A percentile compares a stretch with the other conserved stretches of the same genome.
Conservation (phyloP, 1,140 invertebrate species). For the Charaxes varanes region DNA sequence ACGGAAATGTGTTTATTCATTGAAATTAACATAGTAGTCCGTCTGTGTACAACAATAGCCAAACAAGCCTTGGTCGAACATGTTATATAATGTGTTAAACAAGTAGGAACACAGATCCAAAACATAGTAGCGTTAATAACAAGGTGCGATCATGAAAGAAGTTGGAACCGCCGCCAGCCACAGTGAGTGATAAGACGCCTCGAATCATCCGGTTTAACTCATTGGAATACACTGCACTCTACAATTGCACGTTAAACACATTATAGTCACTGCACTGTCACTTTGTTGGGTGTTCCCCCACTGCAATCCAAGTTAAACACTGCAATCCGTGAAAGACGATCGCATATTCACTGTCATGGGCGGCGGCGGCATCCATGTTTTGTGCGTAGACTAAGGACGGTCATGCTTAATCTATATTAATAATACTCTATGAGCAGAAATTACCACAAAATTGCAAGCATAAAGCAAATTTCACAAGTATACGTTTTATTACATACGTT, state of each 20-base stretch:
- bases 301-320: slow-evolving; percentile 68
- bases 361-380: slow-evolving; percentile 55
- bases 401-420: slow-evolving; percentile 41
- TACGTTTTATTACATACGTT: too few species aligned
- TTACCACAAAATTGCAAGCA: slow-evolving; percentile 41
- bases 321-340: slow-evolving; percentile 58
- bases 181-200: slow-evolving; percentile 29
- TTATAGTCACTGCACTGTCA: slow-evolving; percentile 63
- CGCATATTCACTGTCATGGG: slow-evolving; percentile 38
- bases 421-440: slow-evolving; percentile 28
- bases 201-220: slow-evolving; percentile 11
- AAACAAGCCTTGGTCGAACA: slow-evolving; percentile 12
- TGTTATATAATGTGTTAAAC: slow-evolving; percentile 23
- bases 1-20: too few species aligned
- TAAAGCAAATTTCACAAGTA: slow-evolving; percentile 27
- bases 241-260: slow-evolving; percentile 38
- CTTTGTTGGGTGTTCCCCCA: slow-evolving; percentile 50
- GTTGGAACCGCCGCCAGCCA: slow-evolving; percentile 65
- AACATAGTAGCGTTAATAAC: slow-evolving; percentile 54
- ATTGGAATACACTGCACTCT: slow-evolving; percentile 55
- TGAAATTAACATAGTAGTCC: too few species aligned
- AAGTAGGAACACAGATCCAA: slow-evolving; percentile 22
- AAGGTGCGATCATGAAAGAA: slow-evolving; percentile 55
- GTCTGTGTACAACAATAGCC: not conserved
- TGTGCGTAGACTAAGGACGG: slow-evolving; percentile 44